phyloP scores from a whole-genome alignment of 2,888 invertebrate species.

The Nemotelus nigrinus region DNA sequence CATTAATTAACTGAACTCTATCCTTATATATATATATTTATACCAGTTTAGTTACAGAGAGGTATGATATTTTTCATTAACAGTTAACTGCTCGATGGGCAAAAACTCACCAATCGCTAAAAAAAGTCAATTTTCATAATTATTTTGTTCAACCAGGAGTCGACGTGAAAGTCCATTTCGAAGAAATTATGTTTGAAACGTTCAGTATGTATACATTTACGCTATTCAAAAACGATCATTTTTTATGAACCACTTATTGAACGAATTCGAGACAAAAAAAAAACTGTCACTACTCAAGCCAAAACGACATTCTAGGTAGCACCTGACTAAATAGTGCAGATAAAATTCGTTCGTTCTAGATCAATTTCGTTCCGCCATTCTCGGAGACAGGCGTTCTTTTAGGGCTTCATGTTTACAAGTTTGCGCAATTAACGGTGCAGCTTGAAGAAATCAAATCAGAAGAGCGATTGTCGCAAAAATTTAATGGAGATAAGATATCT shows the following conservation, averaged over 20 bases:
- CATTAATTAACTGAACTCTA: background rate
- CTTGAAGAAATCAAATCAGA: background rate
- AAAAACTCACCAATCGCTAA: background rate
- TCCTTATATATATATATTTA: background rate
- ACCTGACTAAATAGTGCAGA: background rate
- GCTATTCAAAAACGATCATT: conserved; percentile 2
- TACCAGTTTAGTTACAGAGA: background rate
- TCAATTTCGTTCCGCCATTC: conserved; percentile 20
- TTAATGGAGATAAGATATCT: conserved; percentile 21
- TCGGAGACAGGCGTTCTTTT: background rate
- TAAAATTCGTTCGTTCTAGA: background rate
- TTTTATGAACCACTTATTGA: background rate
- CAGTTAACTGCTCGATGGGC: background rate
- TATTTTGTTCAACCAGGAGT: conserved; percentile 7
- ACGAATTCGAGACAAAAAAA: background rate
- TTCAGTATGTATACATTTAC: background rate
- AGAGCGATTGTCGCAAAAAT: background rate
- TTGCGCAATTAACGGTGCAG: background rate
- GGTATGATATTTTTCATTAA: background rate
- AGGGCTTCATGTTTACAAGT: background rate
- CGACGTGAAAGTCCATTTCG: background rate
- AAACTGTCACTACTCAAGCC: background rate
- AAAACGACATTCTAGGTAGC: background rate
- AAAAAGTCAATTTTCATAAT: conserved; percentile 6
- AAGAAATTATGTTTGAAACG: background rate